Percentiles rank a stretch among this genome's conserved stretches.
These are phyloP conservation scores for Tholera decimalis DNA, from an alignment of 2,888 invertebrate genomes.

Conservation along the genomic window DNA sequence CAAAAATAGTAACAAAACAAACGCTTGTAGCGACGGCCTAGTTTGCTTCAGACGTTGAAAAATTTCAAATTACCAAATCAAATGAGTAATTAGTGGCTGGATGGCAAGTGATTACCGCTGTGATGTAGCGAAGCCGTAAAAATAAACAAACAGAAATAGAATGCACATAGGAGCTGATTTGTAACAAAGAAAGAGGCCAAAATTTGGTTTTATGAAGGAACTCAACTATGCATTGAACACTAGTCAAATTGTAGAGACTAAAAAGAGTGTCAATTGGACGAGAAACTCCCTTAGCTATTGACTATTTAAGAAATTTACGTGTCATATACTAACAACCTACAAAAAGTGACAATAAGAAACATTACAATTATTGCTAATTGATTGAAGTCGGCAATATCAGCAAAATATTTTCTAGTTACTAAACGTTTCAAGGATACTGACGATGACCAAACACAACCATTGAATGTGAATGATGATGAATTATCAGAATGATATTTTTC, in stretches of 20 bases:
- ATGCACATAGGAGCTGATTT: slow-evolving; percentile 15
- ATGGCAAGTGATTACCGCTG: slow-evolving; percentile 34
- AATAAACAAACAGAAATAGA: slow-evolving; percentile 44
- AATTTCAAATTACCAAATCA: slow-evolving; percentile 50
- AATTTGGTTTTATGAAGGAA: slow-evolving; percentile 38
- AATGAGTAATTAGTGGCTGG: slow-evolving; percentile 47
- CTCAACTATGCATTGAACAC: not conserved
- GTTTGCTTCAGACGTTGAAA: slow-evolving; percentile 46
- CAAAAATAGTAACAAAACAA: slow-evolving; percentile 59
- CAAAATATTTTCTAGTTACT: slow-evolving; percentile 24
- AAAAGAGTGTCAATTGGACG: not conserved
- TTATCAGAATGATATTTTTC: too few species aligned
- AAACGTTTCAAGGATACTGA: not conserved
- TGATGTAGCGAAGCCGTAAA: slow-evolving; percentile 35
- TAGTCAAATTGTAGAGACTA: slow-evolving; percentile 1
- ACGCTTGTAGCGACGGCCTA: slow-evolving; percentile 45
- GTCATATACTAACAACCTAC: not conserved
- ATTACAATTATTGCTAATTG: slow-evolving; percentile 20
- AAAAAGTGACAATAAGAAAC: slow-evolving; percentile 3
- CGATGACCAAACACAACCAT: not conserved
- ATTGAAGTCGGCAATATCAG: slow-evolving; percentile 11
- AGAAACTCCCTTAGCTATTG: not conserved
- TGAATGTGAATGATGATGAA: too few species aligned
- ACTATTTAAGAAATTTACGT: not conserved
- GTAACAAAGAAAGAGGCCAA: slow-evolving; percentile 23